These are phyloP conservation scores for Aviceda subcristata DNA, from an alignment of 2,113 vertebrate genomes.

Conservation along the genomic window DNA sequence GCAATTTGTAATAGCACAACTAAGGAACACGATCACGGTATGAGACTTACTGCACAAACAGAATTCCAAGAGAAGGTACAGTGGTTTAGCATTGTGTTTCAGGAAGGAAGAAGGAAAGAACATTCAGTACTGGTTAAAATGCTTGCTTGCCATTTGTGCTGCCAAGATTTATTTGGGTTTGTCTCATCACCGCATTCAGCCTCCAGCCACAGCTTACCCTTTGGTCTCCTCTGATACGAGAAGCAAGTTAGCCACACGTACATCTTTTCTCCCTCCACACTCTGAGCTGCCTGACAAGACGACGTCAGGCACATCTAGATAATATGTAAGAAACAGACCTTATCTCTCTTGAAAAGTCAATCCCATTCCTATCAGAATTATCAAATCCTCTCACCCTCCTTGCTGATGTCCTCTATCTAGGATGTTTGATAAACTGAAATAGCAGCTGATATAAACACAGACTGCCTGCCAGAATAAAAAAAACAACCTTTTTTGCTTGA, in stretches of 20 bases:
- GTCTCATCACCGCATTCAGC: neutral
- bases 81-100: neutral
- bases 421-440: neutral
- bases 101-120: neutral
- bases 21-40: neutral
- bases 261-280: neutral
- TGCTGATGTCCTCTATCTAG: neutral
- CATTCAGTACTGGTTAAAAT: neutral
- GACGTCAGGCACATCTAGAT: neutral
- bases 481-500: neutral
- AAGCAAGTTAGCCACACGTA: neutral
- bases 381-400: neutral
- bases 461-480: neutral
- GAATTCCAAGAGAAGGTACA: neutral
- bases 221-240: neutral
- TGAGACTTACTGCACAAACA: rapidly evolving
- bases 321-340: neutral
- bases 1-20: neutral
- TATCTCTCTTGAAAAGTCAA: neutral
- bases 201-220: neutral
- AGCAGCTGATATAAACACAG: neutral
- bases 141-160: neutral
- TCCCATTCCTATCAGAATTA: neutral
- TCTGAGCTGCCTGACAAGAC: neutral
- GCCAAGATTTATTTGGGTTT: neutral